These are phyloP conservation scores for Itoplectis maculator DNA, from an alignment of 2,888 invertebrate genomes.

Conservation along the genomic window DNA sequence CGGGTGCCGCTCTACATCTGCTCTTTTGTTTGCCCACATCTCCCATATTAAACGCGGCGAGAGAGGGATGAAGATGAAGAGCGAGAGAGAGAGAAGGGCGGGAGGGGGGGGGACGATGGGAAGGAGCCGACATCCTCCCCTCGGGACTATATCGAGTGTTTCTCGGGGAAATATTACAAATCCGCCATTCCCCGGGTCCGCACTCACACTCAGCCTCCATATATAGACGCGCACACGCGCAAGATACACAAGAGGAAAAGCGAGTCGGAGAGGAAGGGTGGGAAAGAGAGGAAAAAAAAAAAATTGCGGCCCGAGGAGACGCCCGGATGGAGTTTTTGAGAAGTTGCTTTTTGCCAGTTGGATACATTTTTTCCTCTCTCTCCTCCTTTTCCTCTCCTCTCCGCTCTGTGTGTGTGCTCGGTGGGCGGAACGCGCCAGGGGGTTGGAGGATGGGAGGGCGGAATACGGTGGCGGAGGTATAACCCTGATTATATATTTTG, in stretches of 20 bases:
- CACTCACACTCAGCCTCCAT: constrained; percentile 33
- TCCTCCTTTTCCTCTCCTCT: constrained; percentile 38
- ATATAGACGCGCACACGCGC: constrained; percentile 10
- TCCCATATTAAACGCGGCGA: constrained; percentile 81
- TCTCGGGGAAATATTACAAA: constrained; percentile 70
- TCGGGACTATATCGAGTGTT: constrained; percentile 65
- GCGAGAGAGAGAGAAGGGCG: constrained; percentile 29
- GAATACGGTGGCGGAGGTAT: constrained; percentile 64
- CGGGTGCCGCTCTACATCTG: constrained; percentile 75
- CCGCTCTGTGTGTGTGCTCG: constrained; percentile 62
- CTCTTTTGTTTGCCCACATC: constrained; percentile 84
- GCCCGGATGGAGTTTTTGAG: constrained; percentile 64
- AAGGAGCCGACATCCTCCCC: constrained; percentile 18
- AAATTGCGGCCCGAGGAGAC: constrained; percentile 50
- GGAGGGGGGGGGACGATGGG: constrained; percentile 14
- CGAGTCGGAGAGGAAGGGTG: constrained; percentile 28
- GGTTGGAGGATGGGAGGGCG: constrained; percentile 51
- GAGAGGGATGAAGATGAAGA: constrained; percentile 57
- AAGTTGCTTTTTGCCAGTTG: constrained; percentile 69
- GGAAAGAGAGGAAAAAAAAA: constrained; percentile 45
- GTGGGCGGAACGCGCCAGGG: constrained; percentile 65
- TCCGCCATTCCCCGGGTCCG: constrained; percentile 59
- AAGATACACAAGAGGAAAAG: constrained; percentile 46
- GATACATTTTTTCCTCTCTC: constrained; percentile 57
- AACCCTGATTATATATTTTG: constrained; percentile 64